These are phyloP conservation scores for Luehdorfia chinensis DNA, from an alignment of 1,140 invertebrate genomes.

Conservation along the genomic window DNA sequence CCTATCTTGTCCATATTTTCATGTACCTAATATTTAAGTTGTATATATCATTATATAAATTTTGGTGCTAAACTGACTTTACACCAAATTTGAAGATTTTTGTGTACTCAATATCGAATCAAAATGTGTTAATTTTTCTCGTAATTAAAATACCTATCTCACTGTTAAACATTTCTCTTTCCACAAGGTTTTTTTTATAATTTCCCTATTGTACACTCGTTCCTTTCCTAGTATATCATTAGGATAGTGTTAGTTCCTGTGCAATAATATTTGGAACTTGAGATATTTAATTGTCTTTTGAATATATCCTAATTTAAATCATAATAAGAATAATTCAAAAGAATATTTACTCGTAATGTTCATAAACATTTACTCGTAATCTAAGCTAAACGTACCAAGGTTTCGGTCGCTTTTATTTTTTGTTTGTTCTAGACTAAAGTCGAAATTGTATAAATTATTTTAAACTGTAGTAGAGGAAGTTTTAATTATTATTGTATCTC, in stretches of 20 bases:
- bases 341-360: not conserved
- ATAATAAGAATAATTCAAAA: not conserved
- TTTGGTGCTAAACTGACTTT: slow-evolving; percentile 19
- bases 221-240: too few relatives aligned
- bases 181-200: too few relatives aligned
- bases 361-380: too few relatives aligned
- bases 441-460: slow-evolving; percentile 6
- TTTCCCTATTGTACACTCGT: too few relatives aligned
- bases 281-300: not conserved
- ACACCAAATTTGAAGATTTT: slow-evolving; percentile 10
- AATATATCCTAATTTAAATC: not conserved
- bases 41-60: slow-evolving; percentile 16
- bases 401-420: not conserved
- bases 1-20: not conserved
- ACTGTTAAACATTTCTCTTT: too few relatives aligned
- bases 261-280: slow-evolving; percentile 3
- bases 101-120: not conserved
- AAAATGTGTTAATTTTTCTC: too few relatives aligned
- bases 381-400: not conserved
- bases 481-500: not conserved
- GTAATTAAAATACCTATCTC: too few relatives aligned
- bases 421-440: not conserved
- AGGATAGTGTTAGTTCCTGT: slow-evolving; percentile 2
- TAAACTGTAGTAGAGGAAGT: slow-evolving; percentile 2
- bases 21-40: slow-evolving; percentile 20